Evolutionary conservation across 23 tunicate genomes (phyloP), one percentile per base, ranked within the genome.

Genomic region (Phallusia fumigata): DNA sequence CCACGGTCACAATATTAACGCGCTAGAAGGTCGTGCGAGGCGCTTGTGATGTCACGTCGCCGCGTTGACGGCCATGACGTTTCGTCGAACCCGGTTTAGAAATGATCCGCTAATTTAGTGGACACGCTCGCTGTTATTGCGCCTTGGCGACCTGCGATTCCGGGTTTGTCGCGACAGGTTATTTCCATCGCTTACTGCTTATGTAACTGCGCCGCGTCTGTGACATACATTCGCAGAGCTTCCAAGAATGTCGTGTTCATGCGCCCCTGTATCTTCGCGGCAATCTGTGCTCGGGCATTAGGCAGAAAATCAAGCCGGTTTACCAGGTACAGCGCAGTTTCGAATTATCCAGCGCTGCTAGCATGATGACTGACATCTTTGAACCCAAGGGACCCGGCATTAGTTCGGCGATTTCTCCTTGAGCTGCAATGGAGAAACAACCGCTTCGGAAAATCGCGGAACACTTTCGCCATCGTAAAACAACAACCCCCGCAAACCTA

Each of bases 11-110:
- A 33, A 74, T 74, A 11, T 74, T 74, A 74, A 1, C 44, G 36
- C 44, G 36, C 36, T 19, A 31, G 31, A 74, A 74, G 77, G 77
- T 74, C 77, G 40, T 0, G 40, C 44, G 40, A 74, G 35, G 77
- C 77, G 40, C 44, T 74, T 32, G 40, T 74, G 77, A 74, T 32
- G 77, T 74, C 77, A 74, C 77, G 22, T 65, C 74, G 74, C 74
- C 74, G 74, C 47, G 47, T 40, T 40, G 28, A 58, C 28, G 69
- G 28, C 69, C 69, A 3, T 22, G 28, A 58, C 69, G 69, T 58
- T 58, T 58, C 69, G 69, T 22, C 69, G 69, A 58, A 58, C 28
- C 69, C 69, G 69, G 69, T 58, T 58, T 58, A 58, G 69, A 58
- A 58, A 24, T 58, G 69, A 58, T 58, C 69, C 69, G 69, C 69